These are phyloP conservation scores for Ferdinandea cuprea DNA, from an alignment of 2,888 invertebrate species.

Conservation along the genomic window DNA sequence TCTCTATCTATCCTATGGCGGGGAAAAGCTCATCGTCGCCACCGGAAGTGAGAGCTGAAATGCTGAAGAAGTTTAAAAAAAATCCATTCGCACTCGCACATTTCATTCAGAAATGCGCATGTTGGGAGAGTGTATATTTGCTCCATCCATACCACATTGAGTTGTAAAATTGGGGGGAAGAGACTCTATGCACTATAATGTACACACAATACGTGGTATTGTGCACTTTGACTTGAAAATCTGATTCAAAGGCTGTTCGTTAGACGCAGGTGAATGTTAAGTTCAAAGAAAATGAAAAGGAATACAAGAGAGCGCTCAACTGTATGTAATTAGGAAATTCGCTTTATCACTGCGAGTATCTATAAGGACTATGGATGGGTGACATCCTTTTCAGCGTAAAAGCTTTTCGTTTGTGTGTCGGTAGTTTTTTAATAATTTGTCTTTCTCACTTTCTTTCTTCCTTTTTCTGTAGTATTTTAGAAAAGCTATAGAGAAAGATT, in stretches of 20 bases:
- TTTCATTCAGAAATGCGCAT: slow-evolving; percentile 70
- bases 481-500: slow-evolving; percentile 2
- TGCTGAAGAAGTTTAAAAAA: slow-evolving; percentile 50
- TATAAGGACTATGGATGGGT: too few relatives aligned
- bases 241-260: slow-evolving; percentile 67
- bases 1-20: slow-evolving; percentile 64
- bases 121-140: slow-evolving; percentile 51
- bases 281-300: slow-evolving; percentile 64
- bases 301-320: slow-evolving; percentile 67
- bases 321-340: slow-evolving; percentile 68
- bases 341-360: slow-evolving; percentile 64
- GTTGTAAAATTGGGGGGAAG: slow-evolving; percentile 40
- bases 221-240: slow-evolving; percentile 70
- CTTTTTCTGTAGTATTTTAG: background rate
- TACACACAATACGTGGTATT: slow-evolving; percentile 58
- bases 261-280: slow-evolving; percentile 70
- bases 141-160: background rate
- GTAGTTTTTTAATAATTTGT: slow-evolving; percentile 44
- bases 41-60: slow-evolving; percentile 56
- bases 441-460: background rate
- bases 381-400: slow-evolving; percentile 66
- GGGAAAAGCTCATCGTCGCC: slow-evolving; percentile 63
- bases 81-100: slow-evolving; percentile 18
- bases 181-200: slow-evolving; percentile 38
- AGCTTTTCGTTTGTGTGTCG: slow-evolving; percentile 39